Base-by-base conservation (phyloP, 2,113 vertebrate genomes). In the Hypocryptadius cinnamomeus region DNA sequence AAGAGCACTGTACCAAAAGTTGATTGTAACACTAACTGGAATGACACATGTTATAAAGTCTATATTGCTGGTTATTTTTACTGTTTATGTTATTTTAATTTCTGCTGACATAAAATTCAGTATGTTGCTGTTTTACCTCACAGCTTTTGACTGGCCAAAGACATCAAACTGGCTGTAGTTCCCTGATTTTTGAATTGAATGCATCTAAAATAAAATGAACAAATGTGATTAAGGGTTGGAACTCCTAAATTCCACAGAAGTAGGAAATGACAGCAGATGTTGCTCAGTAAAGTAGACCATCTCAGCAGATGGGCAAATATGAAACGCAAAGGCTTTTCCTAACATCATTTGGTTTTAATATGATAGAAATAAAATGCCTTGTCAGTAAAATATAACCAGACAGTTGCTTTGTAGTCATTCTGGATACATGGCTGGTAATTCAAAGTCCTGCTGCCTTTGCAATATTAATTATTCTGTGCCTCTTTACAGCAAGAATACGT, bases 341-440 rank as follows among this genome's bases (percentile, higher is more conserved):
- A 68, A 89, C 87, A 96, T 97, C 85, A 74, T 96, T 98, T 95
- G n/a, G 81, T 94, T 98, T 97, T 97, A 97, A 96, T 90, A 86
- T 33, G 79, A 88, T 95, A 89, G 96, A 82, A 84, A 95, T 96
- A 94, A 97, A 95, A 68, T 93, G 91, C 89, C 71, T 47, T 89
- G 84, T 95, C 91, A 92, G 82, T 97, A 92, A 96, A 94, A 96
- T 59, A 88, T 81, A 97, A 92, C 91, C 94, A 95, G 91, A 93
- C 95, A 94, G 92, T 96, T 95, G 90, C 79, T 96, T 87, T 95
- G 79, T 90, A 90, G 81, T 92, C 73, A 78, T 95, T 97, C 93
- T 54, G 79, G 91, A 78, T 54, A 64, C 93, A 57, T 94, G 86
- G 83, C 24, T 90, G 78, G 48, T 88, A 93, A 96, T 90, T 93